Conservation (phyloP, 2,113 vertebrate species). For the Pontoporia blainvillei region DNA sequence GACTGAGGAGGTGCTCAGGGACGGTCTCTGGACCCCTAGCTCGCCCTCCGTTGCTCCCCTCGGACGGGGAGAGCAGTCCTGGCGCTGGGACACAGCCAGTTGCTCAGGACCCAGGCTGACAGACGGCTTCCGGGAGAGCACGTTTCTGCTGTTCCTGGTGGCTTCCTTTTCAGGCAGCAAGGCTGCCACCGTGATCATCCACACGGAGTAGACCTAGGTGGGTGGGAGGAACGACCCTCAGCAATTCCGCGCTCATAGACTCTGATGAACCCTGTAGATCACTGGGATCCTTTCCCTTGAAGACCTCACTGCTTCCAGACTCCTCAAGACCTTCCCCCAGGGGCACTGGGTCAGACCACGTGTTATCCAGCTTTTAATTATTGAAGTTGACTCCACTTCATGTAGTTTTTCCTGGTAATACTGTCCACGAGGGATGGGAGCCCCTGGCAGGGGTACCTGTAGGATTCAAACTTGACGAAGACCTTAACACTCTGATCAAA, state of each 20-base stretch:
- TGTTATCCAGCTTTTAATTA: background rate
- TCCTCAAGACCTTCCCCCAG: background rate
- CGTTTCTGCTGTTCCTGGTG: background rate
- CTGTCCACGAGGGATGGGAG: background rate
- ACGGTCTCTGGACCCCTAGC: background rate
- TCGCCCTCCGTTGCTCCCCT: no score
- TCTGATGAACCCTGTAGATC: background rate
- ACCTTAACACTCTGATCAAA: background rate
- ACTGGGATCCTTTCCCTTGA: background rate
- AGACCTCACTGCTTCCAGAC: background rate
- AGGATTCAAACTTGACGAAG: background rate
- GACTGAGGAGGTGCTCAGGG: background rate
- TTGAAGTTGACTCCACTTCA: background rate
- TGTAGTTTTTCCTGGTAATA: background rate
- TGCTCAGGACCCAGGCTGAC: background rate
- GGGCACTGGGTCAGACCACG: background rate
- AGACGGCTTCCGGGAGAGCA: rapidly evolving
- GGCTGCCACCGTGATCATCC: background rate
- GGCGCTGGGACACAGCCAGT: rapidly evolving
- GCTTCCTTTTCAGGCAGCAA: background rate
- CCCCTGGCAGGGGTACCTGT: no score
- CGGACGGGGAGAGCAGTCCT: background rate
- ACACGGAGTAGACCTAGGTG: no score
- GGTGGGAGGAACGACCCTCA: background rate
- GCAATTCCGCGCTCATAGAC: background rate